Base-by-base conservation (phyloP, 2,113 vertebrate genomes). In the Archilochus colubris region DNA sequence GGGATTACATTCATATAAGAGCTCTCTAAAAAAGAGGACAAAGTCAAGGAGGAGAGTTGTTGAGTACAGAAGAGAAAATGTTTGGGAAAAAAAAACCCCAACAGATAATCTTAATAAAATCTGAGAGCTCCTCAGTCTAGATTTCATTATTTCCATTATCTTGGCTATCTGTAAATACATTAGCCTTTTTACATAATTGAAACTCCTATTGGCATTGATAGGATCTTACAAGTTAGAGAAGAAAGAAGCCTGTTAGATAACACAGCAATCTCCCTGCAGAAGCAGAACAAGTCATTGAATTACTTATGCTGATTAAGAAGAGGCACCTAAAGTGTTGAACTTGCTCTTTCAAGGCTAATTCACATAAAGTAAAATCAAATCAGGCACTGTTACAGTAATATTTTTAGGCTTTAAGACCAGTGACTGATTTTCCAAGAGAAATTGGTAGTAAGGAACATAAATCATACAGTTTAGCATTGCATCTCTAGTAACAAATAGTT, bases 101-200 rank as follows among this genome's bases (percentile, higher is more conserved):
- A 31, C 28, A 48, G 7, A 62, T 57, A 76, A 77, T 77, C 27
- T 62, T 68, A 79, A 43, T 85, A 77, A 82, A 79, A 86, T 58
- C 54, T 17, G 36, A 84, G 54, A 46, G 40, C 64, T 90, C 40
- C 20, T 88, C 27, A 28, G 57, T 63, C 57, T 59, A 73, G 17
- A 91, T 93, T 81, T 79, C 54, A 82, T 93, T 84, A 73, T 89
- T 93, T 92, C 66, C 46, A 76, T 89, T 89, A 82, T 58, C 75
- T 91, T 79, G 66, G 11, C n/a, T 91, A 94, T 67, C 62, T 84
- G 58, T 83, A 94, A 90, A 63, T 85, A 58, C 63, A 79, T 94
- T 94, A 88, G 14, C 10, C 25, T 86, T 80, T 46, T 90, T 91
- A 67, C 20, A 72, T 22, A 76, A 75, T 73, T 88, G 44, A 64